Evolutionary conservation across 2,888 invertebrate genomes (phyloP).

Genomic region (Dynastes hyllus): DNA sequence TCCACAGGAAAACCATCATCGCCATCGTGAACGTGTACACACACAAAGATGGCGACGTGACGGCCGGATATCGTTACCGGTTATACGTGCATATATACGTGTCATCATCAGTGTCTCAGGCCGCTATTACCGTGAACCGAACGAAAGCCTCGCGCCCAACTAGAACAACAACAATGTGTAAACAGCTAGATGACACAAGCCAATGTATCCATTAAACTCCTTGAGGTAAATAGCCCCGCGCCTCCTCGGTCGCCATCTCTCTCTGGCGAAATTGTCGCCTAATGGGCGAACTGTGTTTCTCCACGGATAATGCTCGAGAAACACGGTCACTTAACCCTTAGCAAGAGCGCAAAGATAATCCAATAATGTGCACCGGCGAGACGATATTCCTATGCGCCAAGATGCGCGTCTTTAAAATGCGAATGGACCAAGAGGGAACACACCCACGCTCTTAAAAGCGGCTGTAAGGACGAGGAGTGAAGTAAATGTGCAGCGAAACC

Average conservation of each 20-base stretch:
- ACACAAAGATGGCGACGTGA: constrained; percentile 1
- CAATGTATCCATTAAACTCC: constrained; percentile 42
- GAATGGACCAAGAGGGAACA: no score
- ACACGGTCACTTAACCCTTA: constrained; percentile 42
- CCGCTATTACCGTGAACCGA: constrained; percentile 13
- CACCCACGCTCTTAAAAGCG: no score
- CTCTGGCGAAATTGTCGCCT: constrained; percentile 32
- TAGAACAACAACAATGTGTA: constrained; percentile 39
- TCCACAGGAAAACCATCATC: not conserved
- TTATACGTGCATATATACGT: not conserved
- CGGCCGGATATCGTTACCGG: constrained; percentile 26
- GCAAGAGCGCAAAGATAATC: constrained; percentile 41
- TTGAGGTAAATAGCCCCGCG: constrained; percentile 29
- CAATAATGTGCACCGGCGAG: constrained; percentile 19
- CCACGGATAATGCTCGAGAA: constrained; percentile 33
- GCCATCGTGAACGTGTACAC: not conserved
- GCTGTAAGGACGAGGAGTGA: no score
- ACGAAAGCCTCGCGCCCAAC: not conserved
- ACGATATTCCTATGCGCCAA: not conserved
- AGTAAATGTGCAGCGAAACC: no score
- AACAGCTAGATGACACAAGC: constrained; percentile 44
- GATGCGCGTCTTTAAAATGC: not conserved
- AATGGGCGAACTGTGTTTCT: constrained; percentile 41
- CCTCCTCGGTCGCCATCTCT: not conserved
- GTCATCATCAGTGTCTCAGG: constrained; percentile 19